Base-by-base conservation (phyloP, 2,888 invertebrate species). In the Magallana nippona region DNA sequence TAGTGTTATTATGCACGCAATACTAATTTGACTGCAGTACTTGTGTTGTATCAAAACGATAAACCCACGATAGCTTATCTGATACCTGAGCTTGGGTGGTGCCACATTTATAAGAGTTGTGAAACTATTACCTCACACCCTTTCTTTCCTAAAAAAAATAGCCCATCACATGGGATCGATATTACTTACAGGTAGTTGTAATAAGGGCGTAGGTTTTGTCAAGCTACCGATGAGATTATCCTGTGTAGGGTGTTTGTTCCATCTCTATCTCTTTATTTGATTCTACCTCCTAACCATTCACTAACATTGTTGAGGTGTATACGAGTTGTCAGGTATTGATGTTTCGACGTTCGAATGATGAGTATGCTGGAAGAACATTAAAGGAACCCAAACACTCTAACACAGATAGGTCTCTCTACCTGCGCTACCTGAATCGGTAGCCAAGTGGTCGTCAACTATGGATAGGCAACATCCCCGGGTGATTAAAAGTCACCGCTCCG, bases 251-350 rank as follows among this genome's bases (percentile, higher is more conserved):
- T 3, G 11, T 71, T 22, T 71, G 32, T 71, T 32, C 44, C 44
- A 44, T 5, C 44, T 44, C 44, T 44, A 44, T 44, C 44, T 44
- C 44, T 5, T 44, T 44, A 44, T 44, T 44, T 44, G 44, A 8
- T 44, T 44, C 8, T 44, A 27, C 13, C 32, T 71, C 13, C 11
- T 27, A 71, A 27, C 71, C 32, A 8, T 27, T 15, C 32, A 22
- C 15, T 13, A 15, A 32, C 19, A 60, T 60, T 71, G 71, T 71
- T 32, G 8, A 71, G 2, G 27, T 71, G 22, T 32, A 22, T 15
- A 22, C 15, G 27, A 71, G 71, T 71, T 71, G 71, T 71, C 27
- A 19, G 27, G 32, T 71, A 71, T 27, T 27, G 71, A 71, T 27
- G 27, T 22, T 60, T 10, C 17, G 44, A 71, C 27, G 27, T 5